Evolutionary conservation across 2,113 vertebrate genomes (phyloP), one percentile per base, ranked within the genome.

Genomic region (Galeopterus variegatus): DNA sequence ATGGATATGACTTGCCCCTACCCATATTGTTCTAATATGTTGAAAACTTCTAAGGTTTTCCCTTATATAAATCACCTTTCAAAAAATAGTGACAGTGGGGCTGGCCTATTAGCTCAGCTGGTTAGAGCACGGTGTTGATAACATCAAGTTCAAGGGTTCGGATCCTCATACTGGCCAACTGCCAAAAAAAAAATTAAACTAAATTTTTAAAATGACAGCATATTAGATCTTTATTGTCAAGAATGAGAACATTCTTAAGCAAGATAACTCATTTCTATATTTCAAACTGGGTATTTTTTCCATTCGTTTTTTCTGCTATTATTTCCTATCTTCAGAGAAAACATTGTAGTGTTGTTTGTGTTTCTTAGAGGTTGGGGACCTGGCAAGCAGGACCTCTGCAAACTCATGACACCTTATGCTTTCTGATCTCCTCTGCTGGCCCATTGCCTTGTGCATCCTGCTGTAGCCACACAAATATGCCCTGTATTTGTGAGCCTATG

Each of bases 1-100:
- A 24, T 23, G 21, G 13, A 31, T 79, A 24, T 60, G n/a, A 73
- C 69, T 96, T 96, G 31, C 33, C 24, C 36, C 23, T 80, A 23
- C 2, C 23, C 23, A 31, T 28, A 77, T 21, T 88, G 12, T 75
- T 84, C 64, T 62, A 65, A 58, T 50, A 5, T 18, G 18, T 58
- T 56, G 9, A 73, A 89, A 73, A 79, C 33, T 28, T 89, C 7
- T 62, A 48, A 67, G 36, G 60, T 52, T 92, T 94, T 62, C 9
- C 10, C 5, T 93, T 93, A 72, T 8, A 8, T 86, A 89, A 76
- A 56, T 89, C 54, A 96, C 60, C 36, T 94, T 89, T 95, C 5
- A 72, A 70, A 54, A 88, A 88, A 28, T 41, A 41, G 41, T 41
- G 41, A 41, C 41, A 41, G 41, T 4, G 4, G 41, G 41, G 41